A percentile compares a stretch with the other conserved stretches of the same genome.
phyloP scores from a whole-genome alignment of 2,888 invertebrate species.

The Hedya salicella region DNA sequence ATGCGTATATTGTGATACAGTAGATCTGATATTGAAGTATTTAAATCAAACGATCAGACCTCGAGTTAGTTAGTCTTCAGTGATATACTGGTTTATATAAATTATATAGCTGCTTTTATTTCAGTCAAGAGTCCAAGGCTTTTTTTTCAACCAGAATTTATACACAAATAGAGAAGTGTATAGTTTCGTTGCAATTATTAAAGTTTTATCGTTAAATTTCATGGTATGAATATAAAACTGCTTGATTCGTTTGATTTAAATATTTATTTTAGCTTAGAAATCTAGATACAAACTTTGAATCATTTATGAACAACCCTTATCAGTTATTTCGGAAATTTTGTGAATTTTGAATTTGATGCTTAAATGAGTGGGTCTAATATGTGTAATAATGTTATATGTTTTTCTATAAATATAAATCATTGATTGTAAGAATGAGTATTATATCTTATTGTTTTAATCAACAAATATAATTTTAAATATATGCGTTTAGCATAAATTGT shows the following conservation, averaged over 20 bases:
- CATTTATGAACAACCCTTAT: background rate
- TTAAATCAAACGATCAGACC: slow-evolving; percentile 3
- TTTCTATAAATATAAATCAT: slow-evolving; percentile 20
- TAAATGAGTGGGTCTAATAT: background rate
- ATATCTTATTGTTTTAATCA: slow-evolving; percentile 21
- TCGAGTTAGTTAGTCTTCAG: background rate
- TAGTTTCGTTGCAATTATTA: too few species aligned
- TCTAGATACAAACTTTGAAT: background rate
- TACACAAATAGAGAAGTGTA: too few species aligned
- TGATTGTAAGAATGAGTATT: slow-evolving; percentile 22
- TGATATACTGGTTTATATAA: too few species aligned
- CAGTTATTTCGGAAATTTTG: background rate
- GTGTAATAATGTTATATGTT: slow-evolving; percentile 17
- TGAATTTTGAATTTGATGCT: background rate
- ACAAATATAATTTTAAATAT: slow-evolving; percentile 20
- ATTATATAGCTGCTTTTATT: too few species aligned
- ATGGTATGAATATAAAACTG: background rate
- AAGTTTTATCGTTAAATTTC: too few species aligned
- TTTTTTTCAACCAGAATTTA: too few species aligned
- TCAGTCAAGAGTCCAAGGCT: too few species aligned
- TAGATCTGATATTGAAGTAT: slow-evolving; percentile 3
- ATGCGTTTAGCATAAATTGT: slow-evolving; percentile 18
- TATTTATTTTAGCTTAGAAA: background rate
- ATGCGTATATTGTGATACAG: slow-evolving; percentile 4
- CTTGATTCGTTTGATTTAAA: slow-evolving; percentile 2